Conservation (phyloP, 2,113 vertebrate genomes). For the Aplodontia rufa region DNA sequence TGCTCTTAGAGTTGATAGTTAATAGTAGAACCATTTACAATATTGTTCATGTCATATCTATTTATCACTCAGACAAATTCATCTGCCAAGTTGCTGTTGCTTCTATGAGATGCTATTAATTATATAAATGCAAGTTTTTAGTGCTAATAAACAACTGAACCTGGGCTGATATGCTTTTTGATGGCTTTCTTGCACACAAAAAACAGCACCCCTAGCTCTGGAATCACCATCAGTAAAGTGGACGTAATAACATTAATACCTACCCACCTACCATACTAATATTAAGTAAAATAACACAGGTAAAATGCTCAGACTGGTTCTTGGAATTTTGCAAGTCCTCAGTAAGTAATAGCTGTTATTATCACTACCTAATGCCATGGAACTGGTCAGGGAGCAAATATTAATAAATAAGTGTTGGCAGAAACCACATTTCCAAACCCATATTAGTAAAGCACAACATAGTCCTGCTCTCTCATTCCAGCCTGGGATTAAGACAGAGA, state of each 20-base stretch:
- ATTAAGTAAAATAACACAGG: too few relatives aligned
- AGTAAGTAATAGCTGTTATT: neutral
- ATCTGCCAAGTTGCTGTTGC: neutral
- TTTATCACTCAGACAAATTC: neutral
- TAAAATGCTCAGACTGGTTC: neutral
- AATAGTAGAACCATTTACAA: neutral
- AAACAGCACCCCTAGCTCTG: neutral
- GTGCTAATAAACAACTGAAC: neutral
- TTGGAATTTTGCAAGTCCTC: neutral
- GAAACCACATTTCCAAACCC: neutral
- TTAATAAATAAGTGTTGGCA: neutral
- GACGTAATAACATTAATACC: neutral
- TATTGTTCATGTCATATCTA: neutral
- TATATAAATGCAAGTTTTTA: neutral
- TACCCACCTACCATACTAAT: too few relatives aligned
- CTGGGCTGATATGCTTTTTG: neutral
- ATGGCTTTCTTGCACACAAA: neutral
- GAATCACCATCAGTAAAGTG: neutral
- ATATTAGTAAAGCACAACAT: neutral
- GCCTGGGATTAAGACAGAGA: neutral
- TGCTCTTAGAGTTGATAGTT: neutral
- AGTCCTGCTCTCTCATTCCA: neutral
- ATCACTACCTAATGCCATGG: neutral
- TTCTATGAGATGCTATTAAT: neutral
- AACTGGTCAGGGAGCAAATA: neutral